These are phyloP conservation scores for Loxodonta africana DNA, from an alignment of 2,113 vertebrate species.

Conservation along the genomic window DNA sequence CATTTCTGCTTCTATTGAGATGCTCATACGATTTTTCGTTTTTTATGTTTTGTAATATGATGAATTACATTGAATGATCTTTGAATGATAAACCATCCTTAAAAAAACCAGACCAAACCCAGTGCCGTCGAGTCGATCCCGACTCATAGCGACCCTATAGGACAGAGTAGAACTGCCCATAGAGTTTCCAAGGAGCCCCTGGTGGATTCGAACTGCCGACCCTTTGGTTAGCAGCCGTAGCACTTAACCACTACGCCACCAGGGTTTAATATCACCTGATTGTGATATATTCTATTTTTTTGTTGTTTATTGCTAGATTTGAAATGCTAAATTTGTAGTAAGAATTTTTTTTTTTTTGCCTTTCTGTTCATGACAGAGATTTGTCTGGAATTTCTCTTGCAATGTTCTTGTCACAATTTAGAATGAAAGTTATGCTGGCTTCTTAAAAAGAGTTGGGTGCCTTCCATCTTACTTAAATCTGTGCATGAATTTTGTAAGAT, in stretches of 20 bases:
- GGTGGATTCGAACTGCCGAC: too few species aligned
- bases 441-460: not conserved
- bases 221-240: too few species aligned
- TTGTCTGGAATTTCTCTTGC: not conserved
- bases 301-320: constrained; percentile 9
- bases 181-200: too few species aligned
- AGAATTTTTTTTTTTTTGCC: not conserved
- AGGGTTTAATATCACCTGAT: not conserved
- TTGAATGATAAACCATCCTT: constrained; percentile 15
- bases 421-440: not conserved
- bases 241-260: too few species aligned
- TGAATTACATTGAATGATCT: constrained; percentile 4
- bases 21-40: not conserved
- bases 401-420: constrained; percentile 7
- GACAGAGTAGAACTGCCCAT: too few species aligned
- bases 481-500: not conserved
- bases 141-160: too few species aligned
- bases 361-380: not conserved
- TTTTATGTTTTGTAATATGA: not conserved
- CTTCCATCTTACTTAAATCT: not conserved
- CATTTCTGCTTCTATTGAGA: constrained; percentile 31
- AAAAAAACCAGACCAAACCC: not conserved
- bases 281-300: constrained; percentile 15
- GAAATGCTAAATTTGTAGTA: not conserved
- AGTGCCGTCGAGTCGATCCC: too few species aligned